A percentile compares a stretch with the other conserved stretches of the same genome.
Evolutionary conservation across 1,140 invertebrate genomes (phyloP).

Genomic region (Diachasma alloeum): DNA sequence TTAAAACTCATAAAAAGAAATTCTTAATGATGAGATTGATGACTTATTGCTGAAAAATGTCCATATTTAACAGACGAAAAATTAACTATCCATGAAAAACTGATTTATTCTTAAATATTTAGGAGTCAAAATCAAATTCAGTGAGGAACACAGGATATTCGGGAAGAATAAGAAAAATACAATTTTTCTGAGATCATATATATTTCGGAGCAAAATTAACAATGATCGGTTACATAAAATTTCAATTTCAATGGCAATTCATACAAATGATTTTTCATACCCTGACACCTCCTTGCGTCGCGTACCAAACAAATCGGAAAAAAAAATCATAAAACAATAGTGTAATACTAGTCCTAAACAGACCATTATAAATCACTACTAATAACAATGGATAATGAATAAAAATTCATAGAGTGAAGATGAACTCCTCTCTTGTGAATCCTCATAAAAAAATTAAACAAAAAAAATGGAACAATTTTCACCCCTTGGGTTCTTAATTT

Average conservation of each 20-base stretch:
- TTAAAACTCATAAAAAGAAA: too few species aligned
- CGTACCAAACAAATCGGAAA: neutral
- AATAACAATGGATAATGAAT: neutral
- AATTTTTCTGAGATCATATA: slow-evolving; percentile 1
- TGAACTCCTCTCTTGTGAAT: neutral
- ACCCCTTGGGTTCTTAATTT: neutral
- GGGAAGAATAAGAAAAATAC: neutral
- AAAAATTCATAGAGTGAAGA: neutral
- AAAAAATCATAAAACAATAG: neutral
- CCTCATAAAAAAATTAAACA: neutral
- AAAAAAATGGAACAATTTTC: neutral
- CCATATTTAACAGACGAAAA: too few species aligned
- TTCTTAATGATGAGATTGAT: too few species aligned
- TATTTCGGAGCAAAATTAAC: neutral
- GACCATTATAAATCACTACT: neutral
- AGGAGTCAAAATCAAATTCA: neutral
- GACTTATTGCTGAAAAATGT: too few species aligned
- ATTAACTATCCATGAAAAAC: too few species aligned
- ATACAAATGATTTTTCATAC: neutral
- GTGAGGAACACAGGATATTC: neutral
- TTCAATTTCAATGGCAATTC: neutral
- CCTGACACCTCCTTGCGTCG: neutral
- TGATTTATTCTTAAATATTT: neutral
- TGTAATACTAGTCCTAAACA: neutral
- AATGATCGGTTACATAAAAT: neutral